Evolutionary conservation across 2,888 invertebrate genomes (phyloP).

Genomic region (Ophion ellenae): DNA sequence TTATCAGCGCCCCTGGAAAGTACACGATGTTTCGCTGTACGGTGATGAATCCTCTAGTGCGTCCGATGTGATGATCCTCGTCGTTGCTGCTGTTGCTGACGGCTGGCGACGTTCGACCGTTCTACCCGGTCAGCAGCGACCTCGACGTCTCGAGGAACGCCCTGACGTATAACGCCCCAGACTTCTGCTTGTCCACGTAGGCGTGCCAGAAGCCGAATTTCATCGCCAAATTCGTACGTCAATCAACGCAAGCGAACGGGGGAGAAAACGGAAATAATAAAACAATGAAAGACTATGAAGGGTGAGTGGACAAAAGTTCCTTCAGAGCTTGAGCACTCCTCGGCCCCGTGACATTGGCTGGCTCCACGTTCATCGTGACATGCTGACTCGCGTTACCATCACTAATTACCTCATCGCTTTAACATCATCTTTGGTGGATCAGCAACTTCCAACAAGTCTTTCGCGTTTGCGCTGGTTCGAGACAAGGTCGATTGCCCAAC

Average conservation of each 20-base stretch:
- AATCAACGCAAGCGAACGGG: slow-evolving; percentile 80
- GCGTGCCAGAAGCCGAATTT: slow-evolving; percentile 77
- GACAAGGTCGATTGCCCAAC: background rate
- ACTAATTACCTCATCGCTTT: slow-evolving; percentile 2
- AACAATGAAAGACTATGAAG: slow-evolving; percentile 56
- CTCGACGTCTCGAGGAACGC: slow-evolving; percentile 66
- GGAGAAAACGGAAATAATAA: slow-evolving; percentile 73
- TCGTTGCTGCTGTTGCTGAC: slow-evolving; percentile 33
- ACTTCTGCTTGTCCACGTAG: slow-evolving; percentile 58
- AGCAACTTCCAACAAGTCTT: background rate
- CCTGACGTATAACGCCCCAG: slow-evolving; percentile 32
- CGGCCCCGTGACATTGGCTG: slow-evolving; percentile 40
- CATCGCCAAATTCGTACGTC: slow-evolving; percentile 79
- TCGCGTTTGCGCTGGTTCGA: background rate
- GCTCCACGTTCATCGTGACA: background rate
- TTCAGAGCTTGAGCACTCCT: slow-evolving; percentile 20
- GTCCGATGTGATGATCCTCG: slow-evolving; percentile 29
- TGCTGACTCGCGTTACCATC: slow-evolving; percentile 2
- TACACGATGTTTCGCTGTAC: slow-evolving; percentile 15
- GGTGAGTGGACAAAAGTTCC: slow-evolving; percentile 35
- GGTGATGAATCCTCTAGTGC: slow-evolving; percentile 60
- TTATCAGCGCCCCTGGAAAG: background rate
- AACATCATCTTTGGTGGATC: background rate
- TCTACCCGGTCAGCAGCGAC: slow-evolving; percentile 52
- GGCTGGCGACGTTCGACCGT: slow-evolving; percentile 31